Evolutionary conservation across 2,888 invertebrate species (phyloP).

Genomic region (Epistrophe grossulariae): DNA sequence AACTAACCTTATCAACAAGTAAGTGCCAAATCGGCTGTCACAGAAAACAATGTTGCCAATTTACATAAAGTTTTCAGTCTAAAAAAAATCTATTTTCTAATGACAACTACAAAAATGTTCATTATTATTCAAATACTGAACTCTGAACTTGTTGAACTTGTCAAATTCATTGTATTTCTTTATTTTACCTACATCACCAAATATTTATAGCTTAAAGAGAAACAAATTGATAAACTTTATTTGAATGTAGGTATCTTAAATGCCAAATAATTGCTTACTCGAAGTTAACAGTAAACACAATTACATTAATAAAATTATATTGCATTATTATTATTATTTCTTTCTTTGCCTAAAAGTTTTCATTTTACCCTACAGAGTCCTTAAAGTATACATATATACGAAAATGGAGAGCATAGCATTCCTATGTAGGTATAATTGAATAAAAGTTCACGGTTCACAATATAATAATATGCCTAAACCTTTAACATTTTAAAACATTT

Average conservation of each 20-base stretch:
- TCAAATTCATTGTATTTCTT: too few species aligned
- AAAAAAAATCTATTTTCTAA: too few species aligned
- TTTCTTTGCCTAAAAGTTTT: constrained; percentile 5
- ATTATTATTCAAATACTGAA: too few species aligned
- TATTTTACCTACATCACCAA: too few species aligned
- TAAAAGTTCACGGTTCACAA: constrained; percentile 21
- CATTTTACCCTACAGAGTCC: neutral
- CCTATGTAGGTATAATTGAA: neutral
- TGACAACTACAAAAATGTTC: too few species aligned
- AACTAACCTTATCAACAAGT: too few species aligned
- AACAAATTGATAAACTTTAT: neutral
- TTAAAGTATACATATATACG: neutral
- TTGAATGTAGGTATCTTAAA: neutral
- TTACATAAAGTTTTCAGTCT: too few species aligned
- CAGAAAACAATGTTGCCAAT: too few species aligned
- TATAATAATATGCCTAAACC: neutral
- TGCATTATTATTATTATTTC: constrained; percentile 5
- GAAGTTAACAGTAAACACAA: neutral
- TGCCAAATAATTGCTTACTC: constrained; percentile 2
- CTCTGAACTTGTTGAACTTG: too few species aligned
- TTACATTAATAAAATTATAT: neutral
- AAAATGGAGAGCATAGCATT: neutral
- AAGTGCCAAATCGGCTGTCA: too few species aligned
- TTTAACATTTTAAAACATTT: constrained; percentile 12
- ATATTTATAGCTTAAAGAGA: too few species aligned